Base-by-base conservation (phyloP, 2,888 invertebrate species). In the Eupithecia exiguata region DNA sequence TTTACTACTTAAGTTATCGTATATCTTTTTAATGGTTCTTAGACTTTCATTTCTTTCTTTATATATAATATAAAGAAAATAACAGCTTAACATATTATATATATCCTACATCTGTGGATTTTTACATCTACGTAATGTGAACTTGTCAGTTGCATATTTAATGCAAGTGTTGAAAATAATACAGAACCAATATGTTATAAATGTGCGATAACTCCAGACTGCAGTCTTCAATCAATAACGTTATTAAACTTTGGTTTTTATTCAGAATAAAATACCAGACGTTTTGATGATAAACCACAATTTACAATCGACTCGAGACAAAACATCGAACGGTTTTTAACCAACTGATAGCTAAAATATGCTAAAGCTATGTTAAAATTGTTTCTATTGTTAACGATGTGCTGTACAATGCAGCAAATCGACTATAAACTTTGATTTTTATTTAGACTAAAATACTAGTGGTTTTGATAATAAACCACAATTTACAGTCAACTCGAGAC, bases 171-270 rank as follows among this genome's bases (percentile, higher is more conserved):
- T 21, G 0, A 9, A 25, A 58, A 25, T 10, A 58, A 58, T 58
- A 12, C 12, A 25, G 21, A 58, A 58, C 12, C 25, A 12, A 53
- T 49, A 1, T n/a, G 6, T 53, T 21, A 58, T 25, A 25, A 25
- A 14, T 21, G 49, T 49, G 3, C 4, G 25, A 14, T 25, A 58
- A 25, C 58, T 25, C 53, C 53, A 53, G 21, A 53, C 21, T 10
- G 5, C 25, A 12, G 25, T 12, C 12, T 12, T 58, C n/a, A 58
- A 25, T 77, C 77, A 84, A 83, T 83, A 81, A 82, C 84, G 84
- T 69, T 63, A 36, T 66, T 35, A 86, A 88, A 88, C 88, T 91
- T 88, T 87, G 82, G 88, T 90, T 90, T 91, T 91, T 89, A 87
- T 89, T 89, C 12, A 21, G 10, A 58, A 14, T 12, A 5, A 14